A percentile compares a stretch with the other conserved stretches of the same genome.
These are phyloP conservation scores for Pseudomyrmex cubaensis DNA, from an alignment of 1,140 invertebrate genomes.

Conservation along the genomic window DNA sequence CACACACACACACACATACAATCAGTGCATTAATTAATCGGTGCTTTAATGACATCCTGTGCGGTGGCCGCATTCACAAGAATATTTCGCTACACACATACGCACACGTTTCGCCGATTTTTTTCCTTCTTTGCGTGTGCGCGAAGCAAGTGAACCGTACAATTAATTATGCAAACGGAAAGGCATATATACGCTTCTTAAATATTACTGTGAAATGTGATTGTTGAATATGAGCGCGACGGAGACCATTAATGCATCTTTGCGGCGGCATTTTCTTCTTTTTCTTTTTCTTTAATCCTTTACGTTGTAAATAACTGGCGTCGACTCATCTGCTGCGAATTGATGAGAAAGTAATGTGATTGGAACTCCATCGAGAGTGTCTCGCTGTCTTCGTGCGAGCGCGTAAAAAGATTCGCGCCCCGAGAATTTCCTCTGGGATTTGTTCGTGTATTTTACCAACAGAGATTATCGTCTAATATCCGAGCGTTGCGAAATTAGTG, in stretches of 20 bases:
- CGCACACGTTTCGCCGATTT: no score
- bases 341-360: constrained; percentile 66
- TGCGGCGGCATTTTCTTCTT: background rate
- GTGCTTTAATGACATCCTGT: no score
- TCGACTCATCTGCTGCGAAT: constrained; percentile 55
- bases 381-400: constrained; percentile 41
- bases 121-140: no score
- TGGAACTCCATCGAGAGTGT: constrained; percentile 61
- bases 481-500: background rate
- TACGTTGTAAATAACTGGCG: background rate
- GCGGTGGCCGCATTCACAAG: no score
- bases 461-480: background rate
- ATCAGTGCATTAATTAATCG: background rate
- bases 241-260: no score
- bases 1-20: background rate
- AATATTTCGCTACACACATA: no score
- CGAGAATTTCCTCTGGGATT: constrained; percentile 33
- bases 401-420: constrained; percentile 25
- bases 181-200: no score
- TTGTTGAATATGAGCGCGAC: no score
- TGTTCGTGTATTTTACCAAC: background rate
- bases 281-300: constrained; percentile 1
- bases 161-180: no score
- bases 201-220: no score
- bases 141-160: no score